Percentiles rank a stretch among this genome's conserved stretches.
These are phyloP conservation scores for Drosophila robusta DNA, from an alignment of 2,888 invertebrate genomes.

Conservation along the genomic window DNA sequence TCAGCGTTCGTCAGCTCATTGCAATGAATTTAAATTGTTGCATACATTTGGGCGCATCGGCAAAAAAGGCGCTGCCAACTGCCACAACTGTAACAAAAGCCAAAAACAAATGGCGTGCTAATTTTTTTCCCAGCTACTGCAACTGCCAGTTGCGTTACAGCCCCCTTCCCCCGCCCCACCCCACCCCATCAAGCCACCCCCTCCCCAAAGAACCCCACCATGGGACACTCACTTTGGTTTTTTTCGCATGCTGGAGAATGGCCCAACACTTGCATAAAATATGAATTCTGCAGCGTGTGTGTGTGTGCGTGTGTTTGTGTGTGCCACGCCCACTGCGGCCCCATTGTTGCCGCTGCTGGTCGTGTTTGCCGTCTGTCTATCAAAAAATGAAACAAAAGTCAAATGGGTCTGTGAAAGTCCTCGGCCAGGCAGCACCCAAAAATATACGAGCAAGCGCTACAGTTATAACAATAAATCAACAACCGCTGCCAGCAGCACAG, in stretches of 20 bases:
- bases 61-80: slow-evolving; percentile 26
- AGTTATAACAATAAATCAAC: slow-evolving; percentile 81
- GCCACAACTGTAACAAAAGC: slow-evolving; percentile 61
- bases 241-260: slow-evolving; percentile 23
- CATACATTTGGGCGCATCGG: slow-evolving; percentile 66
- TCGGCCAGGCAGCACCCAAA: slow-evolving; percentile 43
- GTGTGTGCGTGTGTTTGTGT: slow-evolving; percentile 19
- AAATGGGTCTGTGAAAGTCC: slow-evolving; percentile 55
- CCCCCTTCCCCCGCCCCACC: background rate
- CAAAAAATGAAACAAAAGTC: slow-evolving; percentile 78
- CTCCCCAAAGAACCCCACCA: background rate
- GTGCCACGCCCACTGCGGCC: slow-evolving; percentile 37
- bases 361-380: slow-evolving; percentile 74
- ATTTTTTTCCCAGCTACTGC: slow-evolving; percentile 61
- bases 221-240: slow-evolving; percentile 30
- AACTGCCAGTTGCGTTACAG: slow-evolving; percentile 9
- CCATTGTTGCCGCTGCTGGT: slow-evolving; percentile 27
- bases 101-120: slow-evolving; percentile 74
- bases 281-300: slow-evolving; percentile 52
- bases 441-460: slow-evolving; percentile 56
- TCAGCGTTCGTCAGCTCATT: slow-evolving; percentile 62
- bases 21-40: slow-evolving; percentile 80
- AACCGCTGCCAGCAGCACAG: slow-evolving; percentile 67
- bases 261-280: slow-evolving; percentile 71
- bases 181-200: background rate